Percentiles rank a stretch among this genome's conserved stretches.
Conservation (phyloP, 2,888 invertebrate species). For the Hipparchia sbordonii region DNA sequence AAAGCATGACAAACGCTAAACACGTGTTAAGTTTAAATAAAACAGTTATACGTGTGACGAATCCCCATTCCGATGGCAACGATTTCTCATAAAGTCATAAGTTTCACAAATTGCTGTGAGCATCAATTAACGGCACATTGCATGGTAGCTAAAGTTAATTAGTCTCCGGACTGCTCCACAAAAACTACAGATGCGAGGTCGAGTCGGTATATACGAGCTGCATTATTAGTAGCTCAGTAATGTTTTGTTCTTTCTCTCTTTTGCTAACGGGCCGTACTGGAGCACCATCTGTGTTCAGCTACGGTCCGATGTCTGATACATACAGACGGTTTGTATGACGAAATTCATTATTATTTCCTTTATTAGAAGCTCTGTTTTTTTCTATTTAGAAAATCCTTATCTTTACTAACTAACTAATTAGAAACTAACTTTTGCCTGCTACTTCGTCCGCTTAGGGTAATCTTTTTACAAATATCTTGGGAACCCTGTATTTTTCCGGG, state of each 20-base stretch:
- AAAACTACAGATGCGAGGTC: slow-evolving; percentile 75
- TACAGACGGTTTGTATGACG: slow-evolving; percentile 40
- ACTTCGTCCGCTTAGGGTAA: too few species aligned
- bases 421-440: too few species aligned
- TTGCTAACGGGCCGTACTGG: slow-evolving; percentile 67
- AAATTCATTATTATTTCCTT: not conserved
- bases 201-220: slow-evolving; percentile 63
- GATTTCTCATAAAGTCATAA: slow-evolving; percentile 44
- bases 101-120: slow-evolving; percentile 61
- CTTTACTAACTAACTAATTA: not conserved
- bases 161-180: slow-evolving; percentile 67
- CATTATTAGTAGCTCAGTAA: slow-evolving; percentile 73
- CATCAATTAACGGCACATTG: slow-evolving; percentile 70
- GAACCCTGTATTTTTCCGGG: too few species aligned
- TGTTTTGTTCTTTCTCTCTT: slow-evolving; percentile 65
- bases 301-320: slow-evolving; percentile 57
- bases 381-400: not conserved
- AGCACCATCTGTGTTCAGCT: slow-evolving; percentile 73
- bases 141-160: slow-evolving; percentile 74
- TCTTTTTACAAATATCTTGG: too few species aligned
- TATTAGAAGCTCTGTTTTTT: not conserved
- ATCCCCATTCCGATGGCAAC: slow-evolving; percentile 38
- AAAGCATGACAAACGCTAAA: slow-evolving; percentile 25
- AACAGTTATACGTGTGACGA: slow-evolving; percentile 31
- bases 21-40: slow-evolving; percentile 13